phyloP scores from a whole-genome alignment of 2,797 vertebrate species.

The Sorex maritimensis region DNA sequence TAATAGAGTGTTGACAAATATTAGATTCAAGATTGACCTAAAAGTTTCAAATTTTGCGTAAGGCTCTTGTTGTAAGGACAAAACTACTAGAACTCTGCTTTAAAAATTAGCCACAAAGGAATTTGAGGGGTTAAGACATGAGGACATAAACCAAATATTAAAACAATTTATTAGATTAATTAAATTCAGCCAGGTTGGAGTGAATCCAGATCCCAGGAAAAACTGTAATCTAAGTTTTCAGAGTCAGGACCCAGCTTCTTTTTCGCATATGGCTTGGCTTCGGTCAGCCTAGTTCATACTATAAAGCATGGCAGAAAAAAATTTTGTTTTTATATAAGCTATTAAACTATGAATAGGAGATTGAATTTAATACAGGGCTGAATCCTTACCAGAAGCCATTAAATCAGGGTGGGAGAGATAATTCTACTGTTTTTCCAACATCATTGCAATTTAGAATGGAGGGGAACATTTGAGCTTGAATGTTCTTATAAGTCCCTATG shows the following conservation, averaged over 20 bases:
- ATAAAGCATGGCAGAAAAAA: conserved; percentile 61
- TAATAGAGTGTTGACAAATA: conserved; percentile 12
- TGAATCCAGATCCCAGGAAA: conserved; percentile 36
- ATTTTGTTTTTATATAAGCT: conserved; percentile 79
- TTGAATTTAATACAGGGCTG: conserved; percentile 60
- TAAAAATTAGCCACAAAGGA: conserved; percentile 38
- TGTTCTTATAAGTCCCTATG: conserved; percentile 65
- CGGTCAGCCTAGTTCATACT: conserved; percentile 20
- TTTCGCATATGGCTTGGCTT: conserved; percentile 58
- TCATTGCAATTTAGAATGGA: conserved; percentile 53
- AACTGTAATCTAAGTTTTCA: conserved; percentile 50
- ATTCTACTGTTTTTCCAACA: conserved; percentile 78
- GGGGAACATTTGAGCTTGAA: conserved; percentile 64
- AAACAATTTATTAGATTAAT: conserved; percentile 61
- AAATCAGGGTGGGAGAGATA: conserved; percentile 76
- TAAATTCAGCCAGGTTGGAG: conserved; percentile 52
- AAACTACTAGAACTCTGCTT: conserved; percentile 50
- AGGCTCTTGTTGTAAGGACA: conserved; percentile 10
- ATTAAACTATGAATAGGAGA: conserved; percentile 70
- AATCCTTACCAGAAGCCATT: conserved; percentile 65
- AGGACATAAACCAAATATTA: conserved; percentile 74
- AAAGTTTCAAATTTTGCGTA: conserved; percentile 42
- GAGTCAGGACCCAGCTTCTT: conserved; percentile 28
- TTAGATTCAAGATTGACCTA: conserved; percentile 12
- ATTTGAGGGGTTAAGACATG: conserved; percentile 39